Conservation (phyloP, 1,140 invertebrate genomes). For the Brachionus rotundiformis region DNA sequence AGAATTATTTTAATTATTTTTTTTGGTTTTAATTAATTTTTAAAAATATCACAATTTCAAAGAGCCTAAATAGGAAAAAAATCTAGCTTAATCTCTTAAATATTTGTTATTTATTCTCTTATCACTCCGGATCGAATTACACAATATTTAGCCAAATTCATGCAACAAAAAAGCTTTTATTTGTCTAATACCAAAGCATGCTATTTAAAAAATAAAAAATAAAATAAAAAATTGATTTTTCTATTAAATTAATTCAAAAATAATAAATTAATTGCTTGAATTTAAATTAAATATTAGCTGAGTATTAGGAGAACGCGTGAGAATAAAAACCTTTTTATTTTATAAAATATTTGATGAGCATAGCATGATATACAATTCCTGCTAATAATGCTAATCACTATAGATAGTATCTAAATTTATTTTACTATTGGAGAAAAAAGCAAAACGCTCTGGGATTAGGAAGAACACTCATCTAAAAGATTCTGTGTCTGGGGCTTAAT, state of each 20-base stretch:
- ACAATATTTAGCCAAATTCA: background rate
- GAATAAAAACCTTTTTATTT: background rate
- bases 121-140: background rate
- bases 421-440: background rate
- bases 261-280: background rate
- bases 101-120: too few relatives aligned
- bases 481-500: background rate
- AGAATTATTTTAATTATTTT: too few relatives aligned
- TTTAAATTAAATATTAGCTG: background rate
- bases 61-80: too few relatives aligned
- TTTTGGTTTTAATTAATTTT: too few relatives aligned
- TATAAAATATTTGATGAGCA: background rate
- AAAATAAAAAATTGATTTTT: background rate
- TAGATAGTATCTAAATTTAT: background rate
- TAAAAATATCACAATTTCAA: too few relatives aligned
- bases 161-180: background rate
- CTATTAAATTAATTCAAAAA: background rate
- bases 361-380: slow-evolving; percentile 9
- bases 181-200: background rate
- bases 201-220: background rate
- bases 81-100: too few relatives aligned
- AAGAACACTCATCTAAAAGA: background rate
- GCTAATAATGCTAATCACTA: background rate
- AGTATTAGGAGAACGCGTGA: background rate
- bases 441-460: background rate